Evolutionary conservation across 2,888 invertebrate species (phyloP), one percentile per base, ranked within the genome.

Genomic region (Lasioglossum malachurum): DNA sequence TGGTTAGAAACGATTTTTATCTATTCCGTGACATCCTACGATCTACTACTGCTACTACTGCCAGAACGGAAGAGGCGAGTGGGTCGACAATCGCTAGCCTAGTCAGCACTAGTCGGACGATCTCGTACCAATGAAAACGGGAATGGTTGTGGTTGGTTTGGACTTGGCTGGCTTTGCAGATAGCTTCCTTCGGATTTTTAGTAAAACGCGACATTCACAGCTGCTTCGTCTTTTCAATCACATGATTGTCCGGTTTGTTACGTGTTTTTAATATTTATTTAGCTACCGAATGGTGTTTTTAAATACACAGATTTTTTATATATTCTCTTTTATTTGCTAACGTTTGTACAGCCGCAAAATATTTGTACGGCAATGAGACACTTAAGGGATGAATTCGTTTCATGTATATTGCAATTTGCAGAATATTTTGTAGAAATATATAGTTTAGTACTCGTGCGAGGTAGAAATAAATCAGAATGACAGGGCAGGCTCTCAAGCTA

Each of bases 41-140:
- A 87, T 76, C 80, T 46, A 85, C 73, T 89, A 88, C 84, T 89
- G 87, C 87, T 87, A 90, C 79, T 91, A 92, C 92, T 92, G 92
- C 92, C 92, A 93, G 90, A 93, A 88, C 78, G 89, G 89, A 89
- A 89, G 81, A 87, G 87, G 85, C 87, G 84, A 75, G 80, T 85
- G 92, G 88, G 87, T 91, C 89, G 90, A 80, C 83, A 87, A 41
- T n/a, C 77, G 82, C 57, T 84, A 89, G 77, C 16, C 91, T 91
- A 91, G 87, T 87, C 90, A 88, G 60, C 75, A 77, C 84, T 90
- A 88, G 91, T 88, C 90, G 69, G n/a, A 77, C 60, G 82, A 82
- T 82, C 82, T 86, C 76, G 74, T 75, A 69, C 71, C 69, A 41
- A 31, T 57, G 44, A 75, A 46, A 44, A 31, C 2, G 38, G 31